Percentiles rank a stretch among this genome's conserved stretches.
Evolutionary conservation across 2,888 invertebrate species (phyloP).

Genomic region (Hymenopus coronatus): DNA sequence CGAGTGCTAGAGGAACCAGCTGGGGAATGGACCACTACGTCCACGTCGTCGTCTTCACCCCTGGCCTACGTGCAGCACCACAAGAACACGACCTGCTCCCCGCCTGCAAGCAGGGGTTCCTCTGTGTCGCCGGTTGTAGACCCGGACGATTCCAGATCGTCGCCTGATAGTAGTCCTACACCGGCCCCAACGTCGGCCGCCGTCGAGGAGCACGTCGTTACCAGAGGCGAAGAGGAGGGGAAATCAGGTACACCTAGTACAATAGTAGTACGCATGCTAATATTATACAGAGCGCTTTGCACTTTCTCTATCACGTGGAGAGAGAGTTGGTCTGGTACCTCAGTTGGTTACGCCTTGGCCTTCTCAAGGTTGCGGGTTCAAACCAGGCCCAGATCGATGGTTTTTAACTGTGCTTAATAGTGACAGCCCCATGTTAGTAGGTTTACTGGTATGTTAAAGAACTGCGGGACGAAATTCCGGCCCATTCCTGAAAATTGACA

Average conservation of each 20-base stretch:
- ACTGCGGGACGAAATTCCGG: too few relatives aligned
- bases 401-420: too few relatives aligned
- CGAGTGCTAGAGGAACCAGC: not conserved
- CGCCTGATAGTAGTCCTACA: constrained; percentile 10
- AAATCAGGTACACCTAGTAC: constrained; percentile 8
- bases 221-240: not conserved
- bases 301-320: too few relatives aligned
- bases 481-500: too few relatives aligned
- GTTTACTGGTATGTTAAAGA: too few relatives aligned
- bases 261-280: not conserved
- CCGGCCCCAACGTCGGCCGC: constrained; percentile 1
- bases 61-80: not conserved
- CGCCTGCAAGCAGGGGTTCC: constrained; percentile 31
- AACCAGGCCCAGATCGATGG: too few relatives aligned
- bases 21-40: not conserved
- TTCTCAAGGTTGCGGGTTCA: too few relatives aligned
- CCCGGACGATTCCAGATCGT: constrained; percentile 45
- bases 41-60: constrained; percentile 7
- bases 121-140: constrained; percentile 44
- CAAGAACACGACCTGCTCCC: not conserved
- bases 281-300: too few relatives aligned
- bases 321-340: too few relatives aligned
- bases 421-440: too few relatives aligned
- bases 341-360: too few relatives aligned
- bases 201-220: not conserved